Base-by-base conservation (phyloP, 2,888 invertebrate genomes). In the Stomorhina lunata region DNA sequence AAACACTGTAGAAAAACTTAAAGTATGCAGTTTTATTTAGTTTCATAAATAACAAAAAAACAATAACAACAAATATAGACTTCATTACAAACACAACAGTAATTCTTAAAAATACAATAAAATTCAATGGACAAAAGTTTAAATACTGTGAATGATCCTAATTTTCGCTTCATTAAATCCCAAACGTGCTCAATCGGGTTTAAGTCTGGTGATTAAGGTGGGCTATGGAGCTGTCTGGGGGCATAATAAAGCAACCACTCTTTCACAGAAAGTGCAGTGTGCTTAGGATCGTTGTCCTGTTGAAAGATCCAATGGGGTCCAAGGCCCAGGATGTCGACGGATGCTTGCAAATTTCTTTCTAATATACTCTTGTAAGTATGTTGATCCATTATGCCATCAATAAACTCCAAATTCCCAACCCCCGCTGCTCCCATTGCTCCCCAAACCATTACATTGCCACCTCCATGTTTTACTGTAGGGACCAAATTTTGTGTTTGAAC, bases 321-420 rank as follows among this genome's bases (percentile, higher is more conserved):
- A 59, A 66, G 57, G 25, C 45, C 40, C 29, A 68, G 59, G 50
- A 32, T 68, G 65, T 45, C 53, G 6, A 53, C 15, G 4, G 53
- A 53, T n/a, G 27, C 27, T 53, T 53, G 53, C 29, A 66, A 65
- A 75, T 75, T 40, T 40, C 34, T 17, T 77, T 77, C n/a, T 17
- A 59, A 57, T 37, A 61, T 77, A 32, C 55, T 34, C 69, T 77
- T 69, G 50, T 61, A 77, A 5, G 27, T 25, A 40, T 59, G 43
- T 61, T 57, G 63, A 29, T 63, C 34, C 48, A 71, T 71, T 57
- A 71, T 71, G 40, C 57, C 71, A 40, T 71, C 27, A 27, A 55
- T 57, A 61, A 72, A 57, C 20, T 20, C 66, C 57, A 66, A 40
- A 57, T 68, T 55, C 29, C 75, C 65, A 55, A 66, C 66, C 6